Percentiles rank a stretch among this genome's conserved stretches.
Evolutionary conservation across 2,113 vertebrate genomes (phyloP).

Genomic region (Electrona antarctica): DNA sequence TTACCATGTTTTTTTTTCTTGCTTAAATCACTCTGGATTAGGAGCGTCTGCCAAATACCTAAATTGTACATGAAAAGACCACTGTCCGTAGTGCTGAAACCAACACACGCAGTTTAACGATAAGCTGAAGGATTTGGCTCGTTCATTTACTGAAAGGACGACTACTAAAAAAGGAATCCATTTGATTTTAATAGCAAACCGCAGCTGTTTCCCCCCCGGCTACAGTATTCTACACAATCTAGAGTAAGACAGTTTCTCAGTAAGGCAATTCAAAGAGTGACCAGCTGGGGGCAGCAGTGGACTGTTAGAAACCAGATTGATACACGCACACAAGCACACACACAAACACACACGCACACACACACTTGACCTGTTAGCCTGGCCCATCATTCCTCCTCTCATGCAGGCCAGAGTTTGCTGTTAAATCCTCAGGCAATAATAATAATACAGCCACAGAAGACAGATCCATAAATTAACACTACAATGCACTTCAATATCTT

Average conservation of each 20-base stretch:
- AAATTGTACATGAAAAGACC: not conserved
- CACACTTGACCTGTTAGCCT: no score
- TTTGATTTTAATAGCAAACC: not conserved
- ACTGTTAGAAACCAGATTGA: slow-evolving; percentile 11
- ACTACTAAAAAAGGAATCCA: not conserved
- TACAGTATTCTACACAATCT: not conserved
- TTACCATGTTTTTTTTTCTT: no score
- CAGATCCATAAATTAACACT: no score
- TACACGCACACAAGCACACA: slow-evolving; percentile 11
- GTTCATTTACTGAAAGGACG: not conserved
- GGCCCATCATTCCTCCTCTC: no score
- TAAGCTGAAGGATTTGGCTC: not conserved
- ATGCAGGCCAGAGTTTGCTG: no score
- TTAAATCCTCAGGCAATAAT: no score
- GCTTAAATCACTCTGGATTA: no score
- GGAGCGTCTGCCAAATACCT: no score
- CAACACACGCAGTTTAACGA: not conserved
- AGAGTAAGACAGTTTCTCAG: no score
- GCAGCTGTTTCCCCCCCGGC: not conserved
- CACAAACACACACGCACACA: not conserved
- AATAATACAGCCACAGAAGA: no score
- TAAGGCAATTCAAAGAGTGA: no score
- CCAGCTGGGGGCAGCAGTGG: slow-evolving; percentile 68
- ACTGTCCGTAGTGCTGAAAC: slow-evolving; percentile 76
- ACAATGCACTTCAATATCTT: no score